Evolutionary conservation across 2,888 invertebrate species (phyloP).

Genomic region (Urechis unicinctus): DNA sequence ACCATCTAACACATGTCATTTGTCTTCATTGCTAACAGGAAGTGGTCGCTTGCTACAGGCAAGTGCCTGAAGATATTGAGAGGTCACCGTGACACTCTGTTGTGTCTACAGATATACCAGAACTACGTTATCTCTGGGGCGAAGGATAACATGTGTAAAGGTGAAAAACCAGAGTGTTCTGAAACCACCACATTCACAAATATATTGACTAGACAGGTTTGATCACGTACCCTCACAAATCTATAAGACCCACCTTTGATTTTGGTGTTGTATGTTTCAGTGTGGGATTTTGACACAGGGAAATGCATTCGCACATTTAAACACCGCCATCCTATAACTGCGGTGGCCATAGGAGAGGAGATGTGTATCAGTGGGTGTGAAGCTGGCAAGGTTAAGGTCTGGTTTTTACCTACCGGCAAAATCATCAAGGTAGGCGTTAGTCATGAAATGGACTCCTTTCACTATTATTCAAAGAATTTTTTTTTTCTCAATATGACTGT

Average conservation of each 20-base stretch:
- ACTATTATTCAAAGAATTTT: too few relatives aligned
- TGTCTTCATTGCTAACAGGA: too few relatives aligned
- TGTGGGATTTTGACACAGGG: constrained; percentile 46
- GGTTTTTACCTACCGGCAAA: constrained; percentile 40
- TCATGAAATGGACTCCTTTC: too few relatives aligned
- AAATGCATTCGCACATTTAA: constrained; percentile 43
- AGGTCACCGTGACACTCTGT: constrained; percentile 47
- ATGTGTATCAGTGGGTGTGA: constrained; percentile 45
- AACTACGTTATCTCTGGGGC: constrained; percentile 42
- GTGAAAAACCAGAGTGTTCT: constrained; percentile 28
- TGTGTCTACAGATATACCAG: constrained; percentile 32
- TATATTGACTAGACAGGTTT: background rate
- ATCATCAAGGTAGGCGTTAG: constrained; percentile 48
- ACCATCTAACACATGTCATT: too few relatives aligned
- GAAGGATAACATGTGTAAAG: constrained; percentile 45
- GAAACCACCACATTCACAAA: background rate
- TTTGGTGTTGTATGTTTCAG: too few relatives aligned
- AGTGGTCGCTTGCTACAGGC: constrained; percentile 46
- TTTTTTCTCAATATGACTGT: too few relatives aligned
- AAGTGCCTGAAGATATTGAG: constrained; percentile 46
- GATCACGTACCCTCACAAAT: background rate
- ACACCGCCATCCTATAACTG: constrained; percentile 38
- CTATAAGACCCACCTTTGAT: too few relatives aligned
- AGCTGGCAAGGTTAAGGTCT: constrained; percentile 46
- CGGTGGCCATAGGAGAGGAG: constrained; percentile 38